Percentiles rank a stretch among this genome's conserved stretches.
Evolutionary conservation across 2,888 invertebrate species (phyloP).

Genomic region (Dryococelus australis): DNA sequence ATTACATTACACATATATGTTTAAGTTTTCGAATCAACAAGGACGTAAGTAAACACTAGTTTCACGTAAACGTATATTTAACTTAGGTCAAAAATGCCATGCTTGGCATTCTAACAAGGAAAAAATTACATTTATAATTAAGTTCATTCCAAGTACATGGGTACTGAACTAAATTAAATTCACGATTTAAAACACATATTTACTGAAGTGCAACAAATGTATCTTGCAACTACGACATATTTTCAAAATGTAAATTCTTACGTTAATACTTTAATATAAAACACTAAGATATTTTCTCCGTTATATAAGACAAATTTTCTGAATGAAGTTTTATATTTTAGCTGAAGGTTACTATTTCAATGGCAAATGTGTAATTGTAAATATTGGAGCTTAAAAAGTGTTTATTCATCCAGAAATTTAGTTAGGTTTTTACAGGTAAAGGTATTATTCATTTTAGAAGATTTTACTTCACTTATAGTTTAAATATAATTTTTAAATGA

Average conservation of each 20-base stretch:
- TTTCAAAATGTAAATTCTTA: neutral
- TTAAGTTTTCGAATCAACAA: neutral
- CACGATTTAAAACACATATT: neutral
- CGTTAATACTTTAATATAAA: neutral
- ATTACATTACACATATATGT: neutral
- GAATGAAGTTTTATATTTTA: too few relatives aligned
- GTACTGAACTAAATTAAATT: neutral
- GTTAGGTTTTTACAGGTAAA: too few relatives aligned
- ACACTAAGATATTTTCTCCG: neutral
- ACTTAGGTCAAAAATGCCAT: neutral
- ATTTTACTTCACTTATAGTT: too few relatives aligned
- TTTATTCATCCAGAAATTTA: too few relatives aligned
- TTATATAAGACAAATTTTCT: neutral
- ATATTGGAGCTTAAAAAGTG: too few relatives aligned
- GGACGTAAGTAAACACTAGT: neutral
- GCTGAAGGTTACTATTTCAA: too few relatives aligned
- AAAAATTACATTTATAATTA: neutral
- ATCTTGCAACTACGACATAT: neutral
- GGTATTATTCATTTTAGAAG: too few relatives aligned
- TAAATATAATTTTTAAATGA: too few relatives aligned
- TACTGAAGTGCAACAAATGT: neutral
- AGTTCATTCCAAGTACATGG: neutral
- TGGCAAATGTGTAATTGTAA: too few relatives aligned
- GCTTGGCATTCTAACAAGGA: neutral
- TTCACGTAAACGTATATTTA: neutral